phyloP scores from a whole-genome alignment of 2,797 vertebrate genomes.

The Urophycis tenuis region DNA sequence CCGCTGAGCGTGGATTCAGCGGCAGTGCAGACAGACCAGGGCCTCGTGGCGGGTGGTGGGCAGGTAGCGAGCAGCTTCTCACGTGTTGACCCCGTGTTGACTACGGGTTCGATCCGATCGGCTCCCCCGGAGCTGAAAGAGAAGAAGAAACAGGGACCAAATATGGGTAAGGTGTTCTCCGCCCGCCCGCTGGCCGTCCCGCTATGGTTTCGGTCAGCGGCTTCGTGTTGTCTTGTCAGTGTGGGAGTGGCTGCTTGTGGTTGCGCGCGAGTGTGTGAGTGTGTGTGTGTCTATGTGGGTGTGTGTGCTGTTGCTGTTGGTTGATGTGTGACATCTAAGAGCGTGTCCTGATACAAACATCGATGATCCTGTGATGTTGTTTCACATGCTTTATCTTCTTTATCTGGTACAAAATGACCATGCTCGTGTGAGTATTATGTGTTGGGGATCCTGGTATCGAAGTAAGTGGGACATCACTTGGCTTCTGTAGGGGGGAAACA shows the following conservation, averaged over 20 bases:
- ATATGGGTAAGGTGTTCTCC: conserved; percentile 33
- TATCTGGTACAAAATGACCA: neutral
- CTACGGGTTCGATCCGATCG: conserved; percentile 38
- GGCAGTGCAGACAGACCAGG: conserved; percentile 27
- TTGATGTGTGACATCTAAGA: neutral
- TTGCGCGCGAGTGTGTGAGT: neutral
- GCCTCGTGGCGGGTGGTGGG: conserved; percentile 30
- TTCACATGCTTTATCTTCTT: neutral
- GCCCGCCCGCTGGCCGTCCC: neutral
- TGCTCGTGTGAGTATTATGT: neutral
- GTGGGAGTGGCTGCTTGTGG: neutral
- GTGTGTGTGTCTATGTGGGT: neutral
- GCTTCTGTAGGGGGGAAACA: too few relatives aligned
- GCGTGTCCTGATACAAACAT: neutral
- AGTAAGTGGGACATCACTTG: too few relatives aligned
- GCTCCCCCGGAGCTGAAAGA: conserved; percentile 37
- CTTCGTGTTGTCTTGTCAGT: neutral
- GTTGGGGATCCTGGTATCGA: neutral
- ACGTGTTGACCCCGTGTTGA: conserved; percentile 18
- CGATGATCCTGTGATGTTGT: neutral
- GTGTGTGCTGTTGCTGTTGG: neutral
- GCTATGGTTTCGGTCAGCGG: neutral
- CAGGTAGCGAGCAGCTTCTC: conserved; percentile 34
- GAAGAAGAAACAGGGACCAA: conserved; percentile 47
- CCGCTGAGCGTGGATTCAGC: neutral